A percentile compares a stretch with the other conserved stretches of the same genome.
Evolutionary conservation across 2,797 vertebrate species (phyloP).

Genomic region (Threskiornis aethiopicus): DNA sequence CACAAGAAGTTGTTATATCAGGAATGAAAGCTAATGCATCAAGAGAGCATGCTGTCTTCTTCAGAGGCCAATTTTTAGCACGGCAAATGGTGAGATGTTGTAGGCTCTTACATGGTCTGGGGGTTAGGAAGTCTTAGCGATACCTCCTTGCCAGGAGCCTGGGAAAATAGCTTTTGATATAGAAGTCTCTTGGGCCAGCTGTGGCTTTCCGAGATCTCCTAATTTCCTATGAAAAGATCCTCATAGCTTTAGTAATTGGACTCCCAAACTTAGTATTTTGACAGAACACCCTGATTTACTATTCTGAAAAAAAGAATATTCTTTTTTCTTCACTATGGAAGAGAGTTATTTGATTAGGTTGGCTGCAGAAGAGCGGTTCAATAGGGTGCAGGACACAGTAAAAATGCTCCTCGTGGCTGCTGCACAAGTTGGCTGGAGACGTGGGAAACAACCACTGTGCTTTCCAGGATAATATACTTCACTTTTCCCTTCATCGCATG

Average conservation of each 20-base stretch:
- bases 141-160: not conserved
- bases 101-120: not conserved
- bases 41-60: not conserved
- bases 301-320: not conserved
- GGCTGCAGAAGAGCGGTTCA: not conserved
- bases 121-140: not conserved
- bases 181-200: not conserved
- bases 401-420: not conserved
- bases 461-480: not conserved
- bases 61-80: not conserved
- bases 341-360: not conserved
- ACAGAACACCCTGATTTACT: not conserved
- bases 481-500: not conserved
- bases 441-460: not conserved
- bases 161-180: not conserved
- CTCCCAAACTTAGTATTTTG: not conserved
- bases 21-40: not conserved
- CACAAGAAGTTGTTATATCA: not conserved
- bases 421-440: not conserved
- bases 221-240: not conserved
- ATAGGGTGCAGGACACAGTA: not conserved
- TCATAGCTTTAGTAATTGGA: not conserved
- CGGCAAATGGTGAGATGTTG: not conserved
- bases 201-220: not conserved
- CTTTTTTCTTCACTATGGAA: not conserved